phyloP scores from a whole-genome alignment of 2,113 vertebrate genomes.

The Festucalex cinctus region DNA sequence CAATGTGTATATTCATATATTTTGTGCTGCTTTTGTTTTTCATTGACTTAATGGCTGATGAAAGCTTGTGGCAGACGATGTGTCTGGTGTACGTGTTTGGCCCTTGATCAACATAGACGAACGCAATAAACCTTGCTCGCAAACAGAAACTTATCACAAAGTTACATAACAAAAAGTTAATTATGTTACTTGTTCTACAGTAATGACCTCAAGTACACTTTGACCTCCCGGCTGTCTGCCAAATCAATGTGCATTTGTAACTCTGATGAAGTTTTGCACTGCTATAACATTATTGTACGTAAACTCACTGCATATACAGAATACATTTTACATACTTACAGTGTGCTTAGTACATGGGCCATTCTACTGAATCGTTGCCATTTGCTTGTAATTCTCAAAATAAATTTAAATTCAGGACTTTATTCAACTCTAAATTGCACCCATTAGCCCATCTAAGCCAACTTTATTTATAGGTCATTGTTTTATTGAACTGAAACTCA shows the following conservation, averaged over 20 bases:
- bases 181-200: background rate
- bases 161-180: background rate
- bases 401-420: no score
- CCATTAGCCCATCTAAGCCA: no score
- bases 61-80: background rate
- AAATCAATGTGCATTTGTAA: background rate
- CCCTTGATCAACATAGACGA: background rate
- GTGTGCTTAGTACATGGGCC: no score
- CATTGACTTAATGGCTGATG: background rate
- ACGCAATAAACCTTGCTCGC: background rate
- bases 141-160: conserved; percentile 3
- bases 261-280: background rate
- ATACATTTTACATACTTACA: no score
- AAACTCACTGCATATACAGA: no score
- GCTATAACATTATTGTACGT: no score
- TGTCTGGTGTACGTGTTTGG: background rate
- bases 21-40: background rate
- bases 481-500: no score
- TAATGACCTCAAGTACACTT: background rate
- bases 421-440: no score
- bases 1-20: background rate
- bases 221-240: background rate
- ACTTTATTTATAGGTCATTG: no score
- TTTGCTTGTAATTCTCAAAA: no score
- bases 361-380: no score